Percentiles rank a stretch among this genome's conserved stretches.
Evolutionary conservation across 2,797 vertebrate genomes (phyloP).

Genomic region (Sebastes dallii): DNA sequence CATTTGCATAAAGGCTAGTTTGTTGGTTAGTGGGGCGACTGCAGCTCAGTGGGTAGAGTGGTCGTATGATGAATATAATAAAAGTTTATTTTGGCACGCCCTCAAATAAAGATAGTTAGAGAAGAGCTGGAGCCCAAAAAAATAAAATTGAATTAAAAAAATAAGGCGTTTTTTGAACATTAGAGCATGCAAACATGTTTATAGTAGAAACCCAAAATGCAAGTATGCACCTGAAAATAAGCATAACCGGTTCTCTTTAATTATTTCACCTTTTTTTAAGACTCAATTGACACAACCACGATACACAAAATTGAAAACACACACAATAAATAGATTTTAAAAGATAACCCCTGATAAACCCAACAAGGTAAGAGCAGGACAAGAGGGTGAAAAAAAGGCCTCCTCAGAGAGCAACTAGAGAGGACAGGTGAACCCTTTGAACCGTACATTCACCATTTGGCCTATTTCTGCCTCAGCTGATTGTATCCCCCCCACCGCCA

Average conservation of each 20-base stretch:
- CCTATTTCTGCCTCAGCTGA: constrained; percentile 81
- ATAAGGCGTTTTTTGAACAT: too few relatives aligned
- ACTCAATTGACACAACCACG: too few relatives aligned
- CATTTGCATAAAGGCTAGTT: too few relatives aligned
- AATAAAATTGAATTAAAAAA: too few relatives aligned
- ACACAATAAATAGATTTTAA: not conserved
- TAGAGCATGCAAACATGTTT: too few relatives aligned
- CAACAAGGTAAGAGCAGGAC: not conserved
- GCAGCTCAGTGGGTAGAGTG: too few relatives aligned
- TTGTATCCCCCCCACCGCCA: constrained; percentile 31
- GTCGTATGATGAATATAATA: rapidly evolving
- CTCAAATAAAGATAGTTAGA: too few relatives aligned
- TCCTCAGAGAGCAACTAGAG: constrained; percentile 26
- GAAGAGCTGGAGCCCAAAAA: too few relatives aligned
- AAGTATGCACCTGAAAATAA: too few relatives aligned
- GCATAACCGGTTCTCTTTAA: rapidly evolving
- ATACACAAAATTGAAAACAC: not conserved
- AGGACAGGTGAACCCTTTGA: constrained; percentile 69
- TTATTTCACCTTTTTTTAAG: not conserved
- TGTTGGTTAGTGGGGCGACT: too few relatives aligned
- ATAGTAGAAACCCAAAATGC: too few relatives aligned
- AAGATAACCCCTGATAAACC: not conserved
- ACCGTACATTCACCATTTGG: constrained; percentile 71
- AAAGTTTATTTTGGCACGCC: too few relatives aligned
- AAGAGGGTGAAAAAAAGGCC: not conserved